Base-by-base conservation (phyloP, 2,888 invertebrate genomes). In the Troides aeacus region DNA sequence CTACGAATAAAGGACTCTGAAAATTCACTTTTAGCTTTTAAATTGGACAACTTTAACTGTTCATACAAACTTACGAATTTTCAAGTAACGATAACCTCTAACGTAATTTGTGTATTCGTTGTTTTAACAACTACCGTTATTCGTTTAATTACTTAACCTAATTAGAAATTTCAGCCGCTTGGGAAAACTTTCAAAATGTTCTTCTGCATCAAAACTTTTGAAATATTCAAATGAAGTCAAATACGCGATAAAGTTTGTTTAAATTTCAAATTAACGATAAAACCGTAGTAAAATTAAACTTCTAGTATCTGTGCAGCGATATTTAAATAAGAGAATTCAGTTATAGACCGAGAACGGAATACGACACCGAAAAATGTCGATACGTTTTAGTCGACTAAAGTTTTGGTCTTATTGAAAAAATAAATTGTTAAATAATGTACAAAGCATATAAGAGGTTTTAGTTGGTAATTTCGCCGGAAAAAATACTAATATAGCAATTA, bases 131-230 rank as follows among this genome's bases (percentile, higher is more conserved):
- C 18, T 5, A 53, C 58, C 36, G 24, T 60, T 60, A 60, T 60
- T 60, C 60, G 18, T 60, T 60, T 60, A 60, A 60, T 60, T 36
- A 36, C 60, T 60, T 60, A 60, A 36, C 24, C 60, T 60, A 60
- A 60, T 60, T 60, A 60, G 30, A 60, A 36, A 36, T 18, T 18
- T 60, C 30, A 58, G 15, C 36, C 60, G 18, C 36, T 15, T 30
- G 18, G 36, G 60, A 36, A 24, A 36, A 60, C 24, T 60, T 60
- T 60, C 24, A 18, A 23, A 60, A 60, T 60, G 36, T 60, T 60
- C 60, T 60, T 60, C 17, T 58, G 58, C 58, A 58, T 46, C 6
- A 5, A 24, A 58, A 58, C 24, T 58, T 24, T 18, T 6, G 58
- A 23, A 58, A 58, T 58, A 58, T 58, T 58, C 58, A 58, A 58